Percentiles rank a stretch among this genome's conserved stretches.
phyloP scores from a whole-genome alignment of 2,888 invertebrate genomes.

The Cepaea hortensis region DNA sequence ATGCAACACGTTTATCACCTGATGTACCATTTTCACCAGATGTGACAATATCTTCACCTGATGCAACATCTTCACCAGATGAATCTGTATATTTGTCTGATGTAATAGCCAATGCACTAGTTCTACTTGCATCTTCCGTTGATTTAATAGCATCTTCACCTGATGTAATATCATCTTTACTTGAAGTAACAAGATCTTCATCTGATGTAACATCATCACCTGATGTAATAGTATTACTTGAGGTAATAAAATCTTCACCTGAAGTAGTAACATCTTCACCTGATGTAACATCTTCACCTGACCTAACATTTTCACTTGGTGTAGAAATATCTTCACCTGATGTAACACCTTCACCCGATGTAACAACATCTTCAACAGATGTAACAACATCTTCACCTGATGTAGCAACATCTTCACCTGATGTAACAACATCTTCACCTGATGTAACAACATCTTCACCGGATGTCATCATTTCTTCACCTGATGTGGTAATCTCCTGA shows the following conservation, averaged over 20 bases:
- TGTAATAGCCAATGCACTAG: not conserved
- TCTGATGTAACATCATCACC: not conserved
- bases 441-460: not conserved
- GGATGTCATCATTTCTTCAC: not conserved
- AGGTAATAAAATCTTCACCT: not conserved
- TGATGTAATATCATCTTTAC: not conserved
- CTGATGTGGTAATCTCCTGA: not conserved
- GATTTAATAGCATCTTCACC: not conserved
- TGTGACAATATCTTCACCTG: not conserved
- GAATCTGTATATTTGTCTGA: not conserved
- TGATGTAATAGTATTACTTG: not conserved
- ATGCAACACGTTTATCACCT: not conserved
- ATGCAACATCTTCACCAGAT: not conserved
- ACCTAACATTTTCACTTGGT: not conserved
- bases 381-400: not conserved
- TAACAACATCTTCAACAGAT: not conserved
- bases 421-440: not conserved
- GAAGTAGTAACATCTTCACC: not conserved
- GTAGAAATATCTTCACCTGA: not conserved
- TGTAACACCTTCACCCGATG: not conserved
- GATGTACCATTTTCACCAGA: not conserved
- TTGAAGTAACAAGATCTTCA: not conserved
- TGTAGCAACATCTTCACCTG: not conserved
- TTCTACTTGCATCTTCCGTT: not conserved
- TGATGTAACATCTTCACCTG: slow-evolving; percentile 17